Percentiles rank a stretch among this genome's conserved stretches.
Conservation (phyloP, 2,113 vertebrate species). For the Seriola quinqueradiata region DNA sequence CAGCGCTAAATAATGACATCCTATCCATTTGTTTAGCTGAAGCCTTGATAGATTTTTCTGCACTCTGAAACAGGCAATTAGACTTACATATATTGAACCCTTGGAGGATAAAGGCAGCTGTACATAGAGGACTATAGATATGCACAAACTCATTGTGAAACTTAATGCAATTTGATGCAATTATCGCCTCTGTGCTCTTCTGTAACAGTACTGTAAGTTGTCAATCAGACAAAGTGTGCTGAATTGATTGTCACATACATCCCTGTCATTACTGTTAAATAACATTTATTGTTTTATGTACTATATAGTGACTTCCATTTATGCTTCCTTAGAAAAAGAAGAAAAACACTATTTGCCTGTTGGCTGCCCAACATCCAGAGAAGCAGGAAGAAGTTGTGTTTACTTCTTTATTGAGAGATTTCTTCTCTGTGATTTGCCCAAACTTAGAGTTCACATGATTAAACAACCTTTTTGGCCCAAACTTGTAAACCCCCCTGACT, state of each 20-base stretch:
- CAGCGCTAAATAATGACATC: slow-evolving; percentile 57
- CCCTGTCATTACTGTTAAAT: too few relatives aligned
- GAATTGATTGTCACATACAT: background rate
- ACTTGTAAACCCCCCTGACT: slow-evolving; percentile 14
- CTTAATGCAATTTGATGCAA: background rate
- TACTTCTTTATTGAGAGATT: background rate
- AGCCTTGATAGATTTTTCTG: background rate
- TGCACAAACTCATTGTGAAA: background rate
- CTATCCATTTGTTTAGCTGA: slow-evolving; percentile 35
- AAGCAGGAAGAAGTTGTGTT: background rate
- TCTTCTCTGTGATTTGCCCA: background rate
- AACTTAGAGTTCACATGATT: slow-evolving; percentile 24
- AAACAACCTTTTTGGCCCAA: slow-evolving; percentile 9
- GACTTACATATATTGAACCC: background rate
- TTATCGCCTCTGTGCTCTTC: background rate
- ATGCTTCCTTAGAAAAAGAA: too few relatives aligned
- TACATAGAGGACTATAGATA: background rate
- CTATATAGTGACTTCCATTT: too few relatives aligned
- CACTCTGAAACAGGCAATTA: slow-evolving; percentile 10
- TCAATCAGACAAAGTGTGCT: background rate
- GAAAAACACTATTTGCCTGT: background rate
- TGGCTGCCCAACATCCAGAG: background rate
- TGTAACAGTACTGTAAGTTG: background rate
- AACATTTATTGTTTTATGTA: too few relatives aligned
- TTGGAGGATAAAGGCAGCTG: background rate